phyloP scores from a whole-genome alignment of 1,140 invertebrate genomes.

The Chironomus striatipennis region DNA sequence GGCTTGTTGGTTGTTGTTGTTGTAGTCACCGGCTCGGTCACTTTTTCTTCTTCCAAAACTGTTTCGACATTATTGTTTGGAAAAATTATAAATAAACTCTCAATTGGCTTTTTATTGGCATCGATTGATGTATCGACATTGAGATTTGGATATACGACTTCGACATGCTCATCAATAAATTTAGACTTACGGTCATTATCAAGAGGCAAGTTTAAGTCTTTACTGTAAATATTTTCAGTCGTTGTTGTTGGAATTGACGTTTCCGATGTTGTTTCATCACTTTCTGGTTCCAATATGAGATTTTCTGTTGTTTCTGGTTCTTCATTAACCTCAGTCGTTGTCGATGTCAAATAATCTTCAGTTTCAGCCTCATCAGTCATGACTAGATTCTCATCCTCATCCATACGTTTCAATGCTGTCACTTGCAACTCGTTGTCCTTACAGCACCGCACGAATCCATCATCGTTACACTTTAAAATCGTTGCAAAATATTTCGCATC shows the following conservation, averaged over 20 bases:
- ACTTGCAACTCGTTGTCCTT: background rate
- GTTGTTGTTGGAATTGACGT: background rate
- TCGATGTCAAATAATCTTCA: background rate
- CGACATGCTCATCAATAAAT: constrained; percentile 9
- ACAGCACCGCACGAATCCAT: background rate
- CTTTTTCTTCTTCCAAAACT: background rate
- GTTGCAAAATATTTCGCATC: constrained; percentile 16
- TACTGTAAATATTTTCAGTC: background rate
- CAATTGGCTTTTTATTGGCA: background rate
- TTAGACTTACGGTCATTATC: background rate
- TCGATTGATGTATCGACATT: background rate
- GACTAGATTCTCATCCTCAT: background rate
- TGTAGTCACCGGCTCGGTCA: background rate
- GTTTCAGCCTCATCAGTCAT: background rate
- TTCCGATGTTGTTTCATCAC: background rate
- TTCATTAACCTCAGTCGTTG: background rate
- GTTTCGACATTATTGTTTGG: background rate
- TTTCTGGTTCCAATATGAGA: background rate
- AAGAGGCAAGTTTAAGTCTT: background rate
- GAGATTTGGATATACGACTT: background rate
- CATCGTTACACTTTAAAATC: background rate
- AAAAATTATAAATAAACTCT: background rate
- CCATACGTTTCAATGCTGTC: background rate
- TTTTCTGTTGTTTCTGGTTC: background rate
- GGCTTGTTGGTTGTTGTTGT: background rate